A percentile compares a stretch with the other conserved stretches of the same genome.
Conservation (phyloP, 1,140 invertebrate species). For the Dreissena polymorpha region DNA sequence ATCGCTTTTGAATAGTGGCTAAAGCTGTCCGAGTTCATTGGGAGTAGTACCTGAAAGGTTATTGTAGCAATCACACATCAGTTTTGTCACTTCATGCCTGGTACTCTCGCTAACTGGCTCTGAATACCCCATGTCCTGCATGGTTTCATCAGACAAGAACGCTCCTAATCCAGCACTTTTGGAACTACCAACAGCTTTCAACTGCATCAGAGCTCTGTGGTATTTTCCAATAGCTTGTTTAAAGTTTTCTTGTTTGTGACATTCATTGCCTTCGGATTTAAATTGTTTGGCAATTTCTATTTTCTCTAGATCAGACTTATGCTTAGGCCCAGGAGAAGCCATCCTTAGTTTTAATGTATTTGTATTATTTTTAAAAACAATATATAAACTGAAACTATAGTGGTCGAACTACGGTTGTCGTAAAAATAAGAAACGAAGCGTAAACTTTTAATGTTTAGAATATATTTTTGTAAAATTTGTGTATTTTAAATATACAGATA, state of each 20-base stretch:
- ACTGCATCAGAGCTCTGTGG: conserved; percentile 72
- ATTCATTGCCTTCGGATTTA: conserved; percentile 75
- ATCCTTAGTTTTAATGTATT: neutral
- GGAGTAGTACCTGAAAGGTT: conserved; percentile 73
- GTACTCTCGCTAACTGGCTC: conserved; percentile 55
- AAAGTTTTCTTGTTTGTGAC: conserved; percentile 68
- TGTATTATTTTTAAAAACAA: neutral
- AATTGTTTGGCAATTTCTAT: conserved; percentile 66
- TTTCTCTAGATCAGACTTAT: conserved; percentile 57
- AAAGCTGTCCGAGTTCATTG: too few relatives aligned
- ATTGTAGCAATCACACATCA: conserved; percentile 74
- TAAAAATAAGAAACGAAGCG: conserved; percentile 1
- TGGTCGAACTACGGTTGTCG: conserved; percentile 21
- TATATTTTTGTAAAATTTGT: too few relatives aligned
- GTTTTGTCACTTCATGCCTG: conserved; percentile 57
- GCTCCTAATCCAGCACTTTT: conserved; percentile 43
- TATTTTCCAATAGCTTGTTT: conserved; percentile 74
- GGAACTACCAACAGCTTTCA: conserved; percentile 67
- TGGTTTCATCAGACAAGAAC: conserved; percentile 28
- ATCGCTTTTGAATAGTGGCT: too few relatives aligned
- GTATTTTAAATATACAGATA: too few relatives aligned
- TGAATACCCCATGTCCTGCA: conserved; percentile 34
- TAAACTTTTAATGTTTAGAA: too few relatives aligned
- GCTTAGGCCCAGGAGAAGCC: conserved; percentile 18
- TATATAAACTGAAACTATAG: neutral